Base-by-base conservation (phyloP, 2,888 invertebrate species). In the Endomychus coccineus region DNA sequence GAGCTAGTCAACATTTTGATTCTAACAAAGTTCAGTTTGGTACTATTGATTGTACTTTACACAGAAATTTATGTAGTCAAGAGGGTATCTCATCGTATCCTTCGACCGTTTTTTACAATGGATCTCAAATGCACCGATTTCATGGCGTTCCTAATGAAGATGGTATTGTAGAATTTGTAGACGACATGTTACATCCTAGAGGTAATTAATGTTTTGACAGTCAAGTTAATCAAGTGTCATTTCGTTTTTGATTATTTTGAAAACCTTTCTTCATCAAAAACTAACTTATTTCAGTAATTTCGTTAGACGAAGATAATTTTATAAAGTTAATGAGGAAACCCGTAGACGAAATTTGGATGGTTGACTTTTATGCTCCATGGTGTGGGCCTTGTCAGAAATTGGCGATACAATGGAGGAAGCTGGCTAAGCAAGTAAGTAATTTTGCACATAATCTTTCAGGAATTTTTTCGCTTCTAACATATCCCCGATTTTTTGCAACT, bases 331-430 rank as follows among this genome's bases (percentile, higher is more conserved):
- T 64, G 9, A 61, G 69, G 15, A 75, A 78, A 51, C 64, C 67
- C 2, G 53, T 57, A 5, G 66, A 70, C 28, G 71, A 75, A 39
- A 59, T 81, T 3, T 83, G 80, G 79, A 56, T 80, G 14, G 74
- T 84, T 2, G 81, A 82, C 63, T 84, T 76, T 62, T 83, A 71
- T 58, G 80, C 80, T 7, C 78, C 81, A 1, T 83, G 82, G 82
- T 85, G 84, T 64, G 77, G 75, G 2, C 82, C 82, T 1, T 85
- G 84, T 56, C 77, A 78, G 51, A 73, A 75, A 54, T 63, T 85
- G 43, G 71, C 74, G 6, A 77, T 80, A 1, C 75, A 82, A 50
- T 83, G 78, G 75, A 69, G 78, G 24, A 68, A 70, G 53, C 65
- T 83, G 17, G 80, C 82, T 2, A 74, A 72, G 57, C 64, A 71